Evolutionary conservation across 2,113 vertebrate species (phyloP).

Genomic region (Columba livia): DNA sequence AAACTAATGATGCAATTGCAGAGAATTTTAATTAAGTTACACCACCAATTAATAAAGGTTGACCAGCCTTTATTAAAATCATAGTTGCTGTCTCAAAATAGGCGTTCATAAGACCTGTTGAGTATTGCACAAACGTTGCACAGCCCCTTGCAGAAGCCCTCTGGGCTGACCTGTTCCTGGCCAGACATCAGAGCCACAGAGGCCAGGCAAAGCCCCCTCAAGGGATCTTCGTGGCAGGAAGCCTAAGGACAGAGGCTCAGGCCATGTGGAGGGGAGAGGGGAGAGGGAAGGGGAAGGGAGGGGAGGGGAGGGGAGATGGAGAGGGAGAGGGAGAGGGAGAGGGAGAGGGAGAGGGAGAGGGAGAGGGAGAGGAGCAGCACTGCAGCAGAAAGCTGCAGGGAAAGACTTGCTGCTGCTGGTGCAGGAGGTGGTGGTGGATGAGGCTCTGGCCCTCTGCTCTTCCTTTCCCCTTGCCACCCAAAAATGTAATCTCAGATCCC

Average conservation of each 20-base stretch:
- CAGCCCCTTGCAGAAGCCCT: accelerated
- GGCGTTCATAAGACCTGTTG: not conserved
- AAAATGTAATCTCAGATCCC: not conserved
- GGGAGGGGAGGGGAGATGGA: no score
- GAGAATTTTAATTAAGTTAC: not conserved
- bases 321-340: no score
- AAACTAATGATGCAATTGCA: not conserved
- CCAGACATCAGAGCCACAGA: accelerated
- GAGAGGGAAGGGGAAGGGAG: no score
- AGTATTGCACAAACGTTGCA: not conserved
- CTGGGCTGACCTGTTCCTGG: accelerated
- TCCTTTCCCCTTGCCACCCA: not conserved
- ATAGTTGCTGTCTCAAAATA: not conserved
- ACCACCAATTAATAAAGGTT: not conserved
- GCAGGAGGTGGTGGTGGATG: accelerated
- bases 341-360: no score
- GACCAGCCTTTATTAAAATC: not conserved
- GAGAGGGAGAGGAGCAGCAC: not conserved
- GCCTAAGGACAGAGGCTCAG: not conserved
- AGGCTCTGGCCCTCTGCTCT: not conserved
- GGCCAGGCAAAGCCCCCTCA: accelerated
- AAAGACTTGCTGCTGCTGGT: not conserved
- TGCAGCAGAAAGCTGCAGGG: not conserved
- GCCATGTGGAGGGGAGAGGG: accelerated
- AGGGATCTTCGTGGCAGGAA: not conserved